Base-by-base conservation (phyloP, 2,888 invertebrate genomes). In the Andrena bucephala region DNA sequence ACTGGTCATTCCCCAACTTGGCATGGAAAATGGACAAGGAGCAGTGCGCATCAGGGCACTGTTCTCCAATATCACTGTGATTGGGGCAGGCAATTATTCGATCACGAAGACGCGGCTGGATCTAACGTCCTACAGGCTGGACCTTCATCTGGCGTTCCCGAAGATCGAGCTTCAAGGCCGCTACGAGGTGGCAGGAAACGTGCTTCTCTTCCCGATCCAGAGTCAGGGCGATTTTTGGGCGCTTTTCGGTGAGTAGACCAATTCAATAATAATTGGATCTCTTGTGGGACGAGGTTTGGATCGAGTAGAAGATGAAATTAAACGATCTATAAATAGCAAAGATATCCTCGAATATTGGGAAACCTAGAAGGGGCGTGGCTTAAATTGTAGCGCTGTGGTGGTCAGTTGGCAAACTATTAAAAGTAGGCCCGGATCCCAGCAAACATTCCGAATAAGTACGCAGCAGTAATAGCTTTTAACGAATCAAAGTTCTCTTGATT, bases 181-280 rank as follows among this genome's bases (percentile, higher is more conserved):
- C 85, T 97, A 97, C 92, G 97, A 97, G 90, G 97, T 97, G 0
- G 95, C 95, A 0, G 97, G 97, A 27, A 97, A 97, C 90, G 96
- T 97, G 48, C 94, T 97, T 24, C 95, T 97, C 24, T 96, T 97
- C 91, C 97, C 97, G 0, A 97, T 97, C 20, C 95, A 97, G 82
- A 97, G 97, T 4, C 96, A 96, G 89, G 97, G 97, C 29, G 96
- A 97, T 89, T 97, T 97, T 93, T 97, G 97, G 97, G 97, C 97
- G 13, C 95, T 96, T 69, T 97, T 97, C 90, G 95, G 97, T 97
- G 94, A 96, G 96, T 94, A 24, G 20, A 33, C 10, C 2, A 16
- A 24, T 33, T 10, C 0, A n/a, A 31, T 1, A 33, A 13, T n/a
- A 16, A 29, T 42, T 42, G 42, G 0, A 16, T 0, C 1, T 16